A percentile compares a stretch with the other conserved stretches of the same genome.
phyloP scores from a whole-genome alignment of 2,797 vertebrate genomes.

The Gobio occitaniae region DNA sequence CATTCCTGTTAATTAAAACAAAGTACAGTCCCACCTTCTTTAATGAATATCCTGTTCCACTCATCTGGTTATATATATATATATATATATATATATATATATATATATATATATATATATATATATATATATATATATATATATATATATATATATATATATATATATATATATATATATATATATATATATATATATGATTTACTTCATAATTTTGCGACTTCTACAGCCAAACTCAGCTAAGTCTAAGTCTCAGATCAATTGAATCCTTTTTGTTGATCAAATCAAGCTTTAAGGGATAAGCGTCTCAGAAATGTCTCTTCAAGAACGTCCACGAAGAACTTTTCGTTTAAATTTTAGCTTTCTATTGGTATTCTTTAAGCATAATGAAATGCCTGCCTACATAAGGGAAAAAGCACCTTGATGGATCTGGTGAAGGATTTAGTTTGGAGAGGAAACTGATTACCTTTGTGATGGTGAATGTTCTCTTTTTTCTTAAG shows the following conservation, averaged over 20 bases:
- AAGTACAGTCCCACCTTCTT: no score
- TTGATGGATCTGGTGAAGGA: constrained; percentile 33
- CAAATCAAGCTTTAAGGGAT: constrained; percentile 24
- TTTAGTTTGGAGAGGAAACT: constrained; percentile 21
- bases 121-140: no score
- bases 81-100: no score
- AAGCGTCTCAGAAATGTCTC: constrained; percentile 25
- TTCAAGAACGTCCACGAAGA: constrained; percentile 6
- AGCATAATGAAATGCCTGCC: constrained; percentile 10
- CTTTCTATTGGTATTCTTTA: constrained; percentile 35
- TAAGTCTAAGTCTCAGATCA: background rate
- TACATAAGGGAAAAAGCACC: constrained; percentile 11
- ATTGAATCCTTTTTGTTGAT: constrained; percentile 15
- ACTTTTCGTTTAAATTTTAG: constrained; percentile 11
- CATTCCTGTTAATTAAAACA: no score
- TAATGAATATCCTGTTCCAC: no score
- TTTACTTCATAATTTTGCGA: background rate
- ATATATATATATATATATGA: no score
- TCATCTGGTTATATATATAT: no score
- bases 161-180: no score
- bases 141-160: no score
- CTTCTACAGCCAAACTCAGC: background rate
- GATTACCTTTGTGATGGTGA: background rate
- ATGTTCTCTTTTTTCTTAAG: constrained; percentile 19
- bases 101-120: no score